Conservation (phyloP, 1,140 invertebrate genomes). For the Paramacrobiotus metropolitanus region DNA sequence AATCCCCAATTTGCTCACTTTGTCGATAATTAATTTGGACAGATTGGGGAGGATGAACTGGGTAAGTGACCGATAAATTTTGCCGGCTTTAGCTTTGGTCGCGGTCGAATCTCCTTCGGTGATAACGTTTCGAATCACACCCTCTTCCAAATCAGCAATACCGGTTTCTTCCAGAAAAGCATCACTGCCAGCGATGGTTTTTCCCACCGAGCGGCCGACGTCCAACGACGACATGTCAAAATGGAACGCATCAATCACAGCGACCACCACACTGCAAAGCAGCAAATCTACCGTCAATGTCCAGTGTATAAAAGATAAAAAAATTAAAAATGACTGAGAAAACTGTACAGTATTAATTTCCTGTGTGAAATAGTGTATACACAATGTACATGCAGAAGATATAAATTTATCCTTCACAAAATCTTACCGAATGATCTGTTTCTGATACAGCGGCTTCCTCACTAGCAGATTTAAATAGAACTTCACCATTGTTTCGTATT, state of each 20-base stretch:
- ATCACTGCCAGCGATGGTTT: constrained; percentile 13
- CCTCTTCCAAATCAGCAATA: constrained; percentile 7
- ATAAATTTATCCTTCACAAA: no score
- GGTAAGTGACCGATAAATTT: not conserved
- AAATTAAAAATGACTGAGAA: no score
- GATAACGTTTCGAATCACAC: constrained; percentile 9
- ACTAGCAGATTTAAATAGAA: constrained; percentile 50
- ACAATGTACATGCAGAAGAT: no score
- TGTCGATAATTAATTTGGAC: not conserved
- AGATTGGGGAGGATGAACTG: not conserved
- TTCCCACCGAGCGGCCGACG: constrained; percentile 10
- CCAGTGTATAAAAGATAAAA: no score
- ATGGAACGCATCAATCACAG: constrained; percentile 70
- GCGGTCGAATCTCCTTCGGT: constrained; percentile 9
- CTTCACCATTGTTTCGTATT: constrained; percentile 53
- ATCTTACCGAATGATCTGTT: constrained; percentile 26
- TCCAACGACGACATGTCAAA: constrained; percentile 44
- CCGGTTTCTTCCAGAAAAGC: constrained; percentile 11
- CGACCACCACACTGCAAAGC: constrained; percentile 45
- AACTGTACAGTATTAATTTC: no score
- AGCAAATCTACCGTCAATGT: no score
- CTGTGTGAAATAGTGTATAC: no score
- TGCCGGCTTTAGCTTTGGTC: not conserved
- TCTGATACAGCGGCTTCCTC: constrained; percentile 43
- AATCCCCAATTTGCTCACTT: not conserved